phyloP scores from a whole-genome alignment of 2,113 vertebrate species.

The Oxygymnocypris stewartii region DNA sequence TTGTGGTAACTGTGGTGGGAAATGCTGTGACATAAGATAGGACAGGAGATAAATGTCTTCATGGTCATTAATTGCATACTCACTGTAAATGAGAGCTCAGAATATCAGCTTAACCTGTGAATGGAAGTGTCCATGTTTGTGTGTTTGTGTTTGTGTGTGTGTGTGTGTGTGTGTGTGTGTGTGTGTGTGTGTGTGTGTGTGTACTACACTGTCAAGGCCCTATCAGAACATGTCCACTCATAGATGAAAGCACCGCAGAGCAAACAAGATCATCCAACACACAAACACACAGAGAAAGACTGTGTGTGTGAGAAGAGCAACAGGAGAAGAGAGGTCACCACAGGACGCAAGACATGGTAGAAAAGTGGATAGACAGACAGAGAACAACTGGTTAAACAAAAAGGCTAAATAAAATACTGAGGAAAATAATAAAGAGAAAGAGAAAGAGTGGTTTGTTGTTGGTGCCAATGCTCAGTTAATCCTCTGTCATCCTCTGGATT shows the following conservation, averaged over 20 bases:
- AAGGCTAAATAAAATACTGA: background rate
- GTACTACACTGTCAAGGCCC: background rate
- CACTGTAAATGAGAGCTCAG: slow-evolving; percentile 4
- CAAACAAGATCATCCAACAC: background rate
- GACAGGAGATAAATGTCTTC: slow-evolving; percentile 27
- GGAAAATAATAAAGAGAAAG: background rate
- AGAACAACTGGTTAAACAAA: background rate
- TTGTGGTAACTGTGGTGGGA: slow-evolving; percentile 30
- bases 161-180: background rate
- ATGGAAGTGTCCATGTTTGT: background rate
- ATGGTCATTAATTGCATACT: background rate
- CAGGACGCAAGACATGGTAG: background rate
- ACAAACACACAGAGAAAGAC: background rate
- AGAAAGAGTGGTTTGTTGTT: background rate
- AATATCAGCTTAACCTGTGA: background rate
- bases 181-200: slow-evolving; percentile 11
- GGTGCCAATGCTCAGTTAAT: background rate
- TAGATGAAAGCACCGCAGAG: background rate
- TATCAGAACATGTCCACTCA: slow-evolving; percentile 7
- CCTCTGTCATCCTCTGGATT: background rate
- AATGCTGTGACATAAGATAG: background rate
- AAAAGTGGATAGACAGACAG: background rate
- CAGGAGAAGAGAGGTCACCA: background rate
- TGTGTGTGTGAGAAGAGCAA: background rate
- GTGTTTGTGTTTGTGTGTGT: background rate